Evolutionary conservation across 2,888 invertebrate species (phyloP).

Genomic region (Platypus cylindrus): DNA sequence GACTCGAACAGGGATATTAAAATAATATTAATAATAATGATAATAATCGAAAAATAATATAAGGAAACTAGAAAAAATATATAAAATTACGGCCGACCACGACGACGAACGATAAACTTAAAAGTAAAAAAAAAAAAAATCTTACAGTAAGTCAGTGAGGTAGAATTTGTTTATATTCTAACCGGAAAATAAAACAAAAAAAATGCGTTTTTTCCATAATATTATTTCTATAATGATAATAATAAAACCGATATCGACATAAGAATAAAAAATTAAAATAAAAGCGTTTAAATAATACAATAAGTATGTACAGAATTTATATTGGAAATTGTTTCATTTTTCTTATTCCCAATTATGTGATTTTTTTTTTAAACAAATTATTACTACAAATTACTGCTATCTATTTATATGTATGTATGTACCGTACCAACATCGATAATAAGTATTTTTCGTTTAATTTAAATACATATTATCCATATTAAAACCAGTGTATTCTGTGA

Average conservation of each 20-base stretch:
- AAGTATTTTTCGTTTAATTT: background rate
- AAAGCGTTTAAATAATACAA: conserved; percentile 20
- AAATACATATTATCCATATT: background rate
- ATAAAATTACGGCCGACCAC: conserved; percentile 13
- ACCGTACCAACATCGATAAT: conserved; percentile 20
- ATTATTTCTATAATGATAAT: conserved; percentile 7
- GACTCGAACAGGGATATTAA: conserved; percentile 30
- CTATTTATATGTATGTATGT: conserved; percentile 29
- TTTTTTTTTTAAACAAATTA: conserved; percentile 21
- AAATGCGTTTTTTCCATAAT: conserved; percentile 11
- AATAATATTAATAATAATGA: too few relatives aligned
- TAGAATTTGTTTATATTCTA: conserved; percentile 32
- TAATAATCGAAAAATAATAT: conserved; percentile 22
- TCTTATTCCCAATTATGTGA: conserved; percentile 16
- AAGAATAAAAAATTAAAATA: conserved; percentile 18
- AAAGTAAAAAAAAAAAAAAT: conserved; percentile 16
- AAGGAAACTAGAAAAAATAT: conserved; percentile 23
- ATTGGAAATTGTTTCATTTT: conserved; percentile 30
- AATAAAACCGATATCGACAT: conserved; percentile 9
- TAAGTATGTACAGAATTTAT: conserved; percentile 26
- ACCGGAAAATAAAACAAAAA: conserved; percentile 19
- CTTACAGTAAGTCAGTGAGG: conserved; percentile 30
- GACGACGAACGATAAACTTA: too few relatives aligned
- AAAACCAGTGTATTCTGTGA: too few relatives aligned
- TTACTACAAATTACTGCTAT: too few relatives aligned